phyloP scores from a whole-genome alignment of 2,888 invertebrate species.

The Hedychridium roseum region DNA sequence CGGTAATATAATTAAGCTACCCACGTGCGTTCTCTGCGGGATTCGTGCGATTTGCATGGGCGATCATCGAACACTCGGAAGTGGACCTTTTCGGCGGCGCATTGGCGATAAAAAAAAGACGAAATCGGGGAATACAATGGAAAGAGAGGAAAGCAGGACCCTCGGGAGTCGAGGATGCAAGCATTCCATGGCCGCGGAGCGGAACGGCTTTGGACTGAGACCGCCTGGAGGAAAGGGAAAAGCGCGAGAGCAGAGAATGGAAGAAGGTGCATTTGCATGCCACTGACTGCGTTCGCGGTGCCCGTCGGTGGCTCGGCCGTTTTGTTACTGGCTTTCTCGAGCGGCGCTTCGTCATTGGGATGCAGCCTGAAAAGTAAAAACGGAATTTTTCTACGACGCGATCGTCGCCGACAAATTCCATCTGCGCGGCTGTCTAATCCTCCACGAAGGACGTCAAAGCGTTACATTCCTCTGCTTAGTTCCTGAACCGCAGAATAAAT shows the following conservation, averaged over 20 bases:
- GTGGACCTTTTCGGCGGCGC: too few relatives aligned
- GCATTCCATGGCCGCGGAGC: slow-evolving; percentile 13
- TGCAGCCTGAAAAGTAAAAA: slow-evolving; percentile 49
- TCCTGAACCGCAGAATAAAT: too few relatives aligned
- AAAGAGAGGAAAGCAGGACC: slow-evolving; percentile 20
- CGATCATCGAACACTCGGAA: too few relatives aligned
- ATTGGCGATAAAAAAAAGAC: slow-evolving; percentile 14
- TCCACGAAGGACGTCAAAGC: too few relatives aligned
- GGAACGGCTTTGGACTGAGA: slow-evolving; percentile 10
- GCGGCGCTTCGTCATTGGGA: slow-evolving; percentile 43
- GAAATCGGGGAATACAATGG: slow-evolving; percentile 18
- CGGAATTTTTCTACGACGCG: slow-evolving; percentile 39
- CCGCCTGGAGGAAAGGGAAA: neutral
- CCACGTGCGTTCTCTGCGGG: too few relatives aligned
- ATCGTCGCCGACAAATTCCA: slow-evolving; percentile 19
- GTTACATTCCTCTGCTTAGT: too few relatives aligned
- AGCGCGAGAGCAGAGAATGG: neutral
- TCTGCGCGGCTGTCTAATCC: too few relatives aligned
- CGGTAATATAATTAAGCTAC: too few relatives aligned
- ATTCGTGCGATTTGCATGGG: too few relatives aligned
- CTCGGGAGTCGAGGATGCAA: slow-evolving; percentile 20
- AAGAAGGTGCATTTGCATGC: slow-evolving; percentile 39
- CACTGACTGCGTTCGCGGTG: slow-evolving; percentile 36
- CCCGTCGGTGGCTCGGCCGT: slow-evolving; percentile 29
- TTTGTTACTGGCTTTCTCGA: slow-evolving; percentile 36